Conservation (phyloP, 2,797 vertebrate genomes). For the Rhabdophis nuchalis region DNA sequence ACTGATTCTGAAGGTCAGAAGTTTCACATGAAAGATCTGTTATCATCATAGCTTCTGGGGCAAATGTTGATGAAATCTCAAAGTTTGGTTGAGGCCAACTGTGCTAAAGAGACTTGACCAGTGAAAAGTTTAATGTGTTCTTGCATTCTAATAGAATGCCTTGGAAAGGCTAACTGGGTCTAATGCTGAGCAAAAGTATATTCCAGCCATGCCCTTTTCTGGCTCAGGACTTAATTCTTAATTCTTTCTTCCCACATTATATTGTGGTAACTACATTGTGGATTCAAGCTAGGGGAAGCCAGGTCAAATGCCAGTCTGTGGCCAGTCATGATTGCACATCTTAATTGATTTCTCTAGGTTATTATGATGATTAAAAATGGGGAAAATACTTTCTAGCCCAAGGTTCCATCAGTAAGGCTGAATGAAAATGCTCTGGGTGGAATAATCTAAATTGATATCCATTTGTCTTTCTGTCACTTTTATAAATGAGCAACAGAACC, state of each 20-base stretch:
- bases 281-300: not conserved
- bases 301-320: not conserved
- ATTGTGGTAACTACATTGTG: not conserved
- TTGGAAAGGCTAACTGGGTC: not conserved
- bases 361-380: not conserved
- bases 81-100: not conserved
- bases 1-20: not conserved
- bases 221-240: not conserved
- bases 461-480: conserved; percentile 44
- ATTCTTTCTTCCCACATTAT: not conserved
- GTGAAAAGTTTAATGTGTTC: not conserved
- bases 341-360: not conserved
- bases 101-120: not conserved
- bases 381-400: not conserved
- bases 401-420: not conserved
- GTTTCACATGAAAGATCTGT: not conserved
- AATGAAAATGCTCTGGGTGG: not conserved
- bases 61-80: not conserved
- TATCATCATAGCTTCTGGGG: not conserved
- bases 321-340: not conserved
- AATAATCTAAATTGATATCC: conserved; percentile 26
- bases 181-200: not conserved
- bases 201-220: not conserved
- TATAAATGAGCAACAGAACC: conserved; percentile 50
- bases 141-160: not conserved